phyloP scores from a whole-genome alignment of 2,888 invertebrate genomes.

The Hanleya hanleyi region DNA sequence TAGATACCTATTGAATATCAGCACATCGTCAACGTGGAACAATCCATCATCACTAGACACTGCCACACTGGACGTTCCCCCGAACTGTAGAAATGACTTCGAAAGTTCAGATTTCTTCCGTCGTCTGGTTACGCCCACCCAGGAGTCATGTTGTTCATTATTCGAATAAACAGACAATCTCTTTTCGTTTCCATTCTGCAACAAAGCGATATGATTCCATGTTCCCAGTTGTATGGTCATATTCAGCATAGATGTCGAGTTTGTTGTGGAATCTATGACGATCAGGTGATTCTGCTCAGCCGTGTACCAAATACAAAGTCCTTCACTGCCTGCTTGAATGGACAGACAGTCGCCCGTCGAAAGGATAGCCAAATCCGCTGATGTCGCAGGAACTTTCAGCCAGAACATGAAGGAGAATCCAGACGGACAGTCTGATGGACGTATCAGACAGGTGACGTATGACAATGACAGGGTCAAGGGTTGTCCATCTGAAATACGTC shows the following conservation, averaged over 20 bases:
- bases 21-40: neutral
- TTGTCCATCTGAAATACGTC: neutral
- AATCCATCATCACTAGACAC: neutral
- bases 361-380: neutral
- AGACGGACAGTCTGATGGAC: neutral
- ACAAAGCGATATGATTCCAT: neutral
- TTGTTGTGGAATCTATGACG: neutral
- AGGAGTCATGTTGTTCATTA: neutral
- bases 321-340: neutral
- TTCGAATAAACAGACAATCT: neutral
- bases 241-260: neutral
- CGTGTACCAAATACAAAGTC: neutral
- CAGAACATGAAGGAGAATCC: constrained; percentile 5
- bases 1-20: neutral
- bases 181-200: neutral
- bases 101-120: neutral
- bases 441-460: neutral
- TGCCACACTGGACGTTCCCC: neutral
- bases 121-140: neutral
- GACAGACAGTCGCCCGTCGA: neutral
- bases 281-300: neutral
- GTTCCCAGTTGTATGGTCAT: neutral
- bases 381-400: neutral
- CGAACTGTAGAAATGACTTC: neutral
- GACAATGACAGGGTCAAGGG: neutral